A percentile compares a stretch with the other conserved stretches of the same genome.
These are phyloP conservation scores for Venustoraphidia nigricollis DNA, from an alignment of 2,888 invertebrate genomes.

Conservation along the genomic window DNA sequence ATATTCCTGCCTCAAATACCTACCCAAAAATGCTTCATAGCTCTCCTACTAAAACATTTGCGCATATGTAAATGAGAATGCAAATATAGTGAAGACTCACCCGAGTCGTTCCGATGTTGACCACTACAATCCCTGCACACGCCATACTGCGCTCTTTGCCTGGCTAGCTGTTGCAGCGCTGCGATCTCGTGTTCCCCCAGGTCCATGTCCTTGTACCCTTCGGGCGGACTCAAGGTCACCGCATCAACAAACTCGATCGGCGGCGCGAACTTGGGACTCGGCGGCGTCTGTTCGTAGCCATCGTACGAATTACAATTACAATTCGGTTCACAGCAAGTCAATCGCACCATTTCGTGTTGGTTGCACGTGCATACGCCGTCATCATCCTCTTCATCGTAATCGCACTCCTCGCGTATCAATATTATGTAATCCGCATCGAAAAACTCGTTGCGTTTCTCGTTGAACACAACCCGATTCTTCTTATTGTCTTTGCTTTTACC, in stretches of 20 bases:
- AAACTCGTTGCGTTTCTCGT: slow-evolving; percentile 79
- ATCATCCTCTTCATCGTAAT: slow-evolving; percentile 65
- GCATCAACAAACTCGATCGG: slow-evolving; percentile 61
- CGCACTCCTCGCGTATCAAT: slow-evolving; percentile 75
- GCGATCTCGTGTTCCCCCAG: slow-evolving; percentile 39
- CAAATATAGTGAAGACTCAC: slow-evolving; percentile 12
- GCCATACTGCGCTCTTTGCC: slow-evolving; percentile 14
- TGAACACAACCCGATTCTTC: slow-evolving; percentile 72
- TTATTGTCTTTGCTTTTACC: slow-evolving; percentile 47
- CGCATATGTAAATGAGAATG: no score
- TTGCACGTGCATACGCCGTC: slow-evolving; percentile 55
- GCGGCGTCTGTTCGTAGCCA: slow-evolving; percentile 21
- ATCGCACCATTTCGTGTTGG: slow-evolving; percentile 47
- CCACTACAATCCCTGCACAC: slow-evolving; percentile 28
- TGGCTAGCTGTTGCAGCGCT: slow-evolving; percentile 37
- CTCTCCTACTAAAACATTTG: no score
- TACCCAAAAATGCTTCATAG: no score
- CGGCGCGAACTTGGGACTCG: slow-evolving; percentile 46
- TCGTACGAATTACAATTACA: slow-evolving; percentile 30
- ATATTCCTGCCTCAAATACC: no score
- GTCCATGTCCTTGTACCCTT: slow-evolving; percentile 80
- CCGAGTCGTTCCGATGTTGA: slow-evolving; percentile 16
- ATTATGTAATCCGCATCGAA: slow-evolving; percentile 88
- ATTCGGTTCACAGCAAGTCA: slow-evolving; percentile 50
- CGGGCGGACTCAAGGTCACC: slow-evolving; percentile 78